Evolutionary conservation across 1,140 invertebrate genomes (phyloP), one percentile per base, ranked within the genome.

Genomic region (Cotesia chilonis): DNA sequence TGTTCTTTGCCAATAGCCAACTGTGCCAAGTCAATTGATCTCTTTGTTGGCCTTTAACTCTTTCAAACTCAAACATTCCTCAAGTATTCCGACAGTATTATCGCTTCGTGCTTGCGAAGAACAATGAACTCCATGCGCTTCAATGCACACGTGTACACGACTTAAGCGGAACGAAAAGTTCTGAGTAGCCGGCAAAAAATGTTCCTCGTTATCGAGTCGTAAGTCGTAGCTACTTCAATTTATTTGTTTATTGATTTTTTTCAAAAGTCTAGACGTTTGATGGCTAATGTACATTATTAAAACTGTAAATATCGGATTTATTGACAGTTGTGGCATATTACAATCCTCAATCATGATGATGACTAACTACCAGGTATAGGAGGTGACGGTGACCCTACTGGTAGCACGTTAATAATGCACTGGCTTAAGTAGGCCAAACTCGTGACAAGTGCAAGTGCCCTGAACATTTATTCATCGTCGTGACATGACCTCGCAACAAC

Each of bases 371-470:
- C 57, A 20, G 9, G 57, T 59, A 59, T 20, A 59, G 9, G 12
- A 55, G 28, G 57, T 59, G 57, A 17, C 17, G 20, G 57, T 28
- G 57, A 59, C 57, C 17, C 20, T 17, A 20, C 20, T 20, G 2
- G 14, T 59, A 20, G 3, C 20, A 59, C 17, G 55, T 81, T 77
- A 82, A 82, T 82, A 76, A 82, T 81, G 80, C 72, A 81, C 80
- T 70, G 61, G 68, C 72, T 47, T 74, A 79, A 79, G 76, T 80
- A 72, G 78, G 75, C 75, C 79, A 74, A 82, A 81, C 78, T 82
- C 74, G 77, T 74, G 79, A 80, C 55, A 67, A 47, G 69, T 71
- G 47, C 68, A 80, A 81, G 67, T 80, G 59, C 74, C 66, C 52
- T 74, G 63, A 54, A 57, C 72, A 71, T 68, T 68, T 68, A 72